Conservation (phyloP, 2,797 vertebrate species). For the Gymnoscopelus microlampas region DNA sequence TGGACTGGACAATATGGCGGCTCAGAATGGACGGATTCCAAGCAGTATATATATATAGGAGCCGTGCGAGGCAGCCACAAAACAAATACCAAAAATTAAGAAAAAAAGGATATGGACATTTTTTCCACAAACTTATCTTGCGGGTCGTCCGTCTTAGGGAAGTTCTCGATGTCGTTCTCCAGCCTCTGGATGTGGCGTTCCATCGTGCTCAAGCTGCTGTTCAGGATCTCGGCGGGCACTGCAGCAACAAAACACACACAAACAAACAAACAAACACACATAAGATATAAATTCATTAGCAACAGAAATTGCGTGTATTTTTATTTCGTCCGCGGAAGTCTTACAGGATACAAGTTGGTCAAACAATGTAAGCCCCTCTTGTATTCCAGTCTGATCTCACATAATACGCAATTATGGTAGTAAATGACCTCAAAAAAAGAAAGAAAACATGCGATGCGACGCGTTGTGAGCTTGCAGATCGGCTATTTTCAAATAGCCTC, state of each 20-base stretch:
- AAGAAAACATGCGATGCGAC: no score
- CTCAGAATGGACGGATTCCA: background rate
- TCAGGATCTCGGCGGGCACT: slow-evolving; percentile 96
- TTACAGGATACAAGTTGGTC: no score
- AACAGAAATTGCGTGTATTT: no score
- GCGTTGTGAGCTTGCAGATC: no score
- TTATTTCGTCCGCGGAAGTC: no score
- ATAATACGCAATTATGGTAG: no score
- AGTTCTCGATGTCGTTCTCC: slow-evolving; percentile 91
- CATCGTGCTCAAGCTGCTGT: slow-evolving; percentile 91
- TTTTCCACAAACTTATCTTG: slow-evolving; percentile 97
- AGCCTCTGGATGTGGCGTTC: slow-evolving; percentile 89
- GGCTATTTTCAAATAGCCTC: no score
- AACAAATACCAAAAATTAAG: background rate
- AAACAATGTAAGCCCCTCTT: no score
- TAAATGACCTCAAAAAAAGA: no score
- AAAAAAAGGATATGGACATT: slow-evolving; percentile 97
- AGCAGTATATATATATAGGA: background rate
- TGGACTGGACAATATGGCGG: slow-evolving; percentile 22
- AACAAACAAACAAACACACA: no score
- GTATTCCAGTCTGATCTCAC: no score
- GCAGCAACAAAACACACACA: slow-evolving; percentile 8
- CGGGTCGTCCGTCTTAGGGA: slow-evolving; percentile 87
- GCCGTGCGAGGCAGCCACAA: background rate
- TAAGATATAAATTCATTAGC: no score